Percentiles rank a stretch among this genome's conserved stretches.
Evolutionary conservation across 1,140 invertebrate genomes (phyloP).

Genomic region (Polypedilum vanderplanki): DNA sequence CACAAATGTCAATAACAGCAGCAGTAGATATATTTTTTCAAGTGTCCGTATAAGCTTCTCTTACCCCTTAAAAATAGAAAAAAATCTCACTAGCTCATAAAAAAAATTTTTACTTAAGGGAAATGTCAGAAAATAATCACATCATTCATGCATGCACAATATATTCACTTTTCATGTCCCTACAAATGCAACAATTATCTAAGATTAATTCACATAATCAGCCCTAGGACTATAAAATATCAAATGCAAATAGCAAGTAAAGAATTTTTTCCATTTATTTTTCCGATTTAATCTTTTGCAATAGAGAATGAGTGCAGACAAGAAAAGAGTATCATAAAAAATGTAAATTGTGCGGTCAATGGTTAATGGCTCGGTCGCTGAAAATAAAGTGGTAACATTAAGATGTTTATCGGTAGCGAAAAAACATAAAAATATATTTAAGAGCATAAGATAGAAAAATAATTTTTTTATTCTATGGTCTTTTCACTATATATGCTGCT

Average conservation of each 20-base stretch:
- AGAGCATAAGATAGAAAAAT: too few relatives aligned
- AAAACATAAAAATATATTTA: not conserved
- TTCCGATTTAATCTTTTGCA: not conserved
- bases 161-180: not conserved
- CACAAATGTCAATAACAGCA: too few relatives aligned
- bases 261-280: not conserved
- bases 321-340: conserved; percentile 6
- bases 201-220: conserved; percentile 9
- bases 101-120: too few relatives aligned
- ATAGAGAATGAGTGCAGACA: not conserved
- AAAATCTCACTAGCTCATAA: too few relatives aligned
- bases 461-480: too few relatives aligned
- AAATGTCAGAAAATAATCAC: conserved; percentile 4
- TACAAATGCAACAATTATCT: conserved; percentile 22
- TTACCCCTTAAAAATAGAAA: too few relatives aligned
- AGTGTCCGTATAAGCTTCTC: too few relatives aligned
- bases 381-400: conserved; percentile 5
- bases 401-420: conserved; percentile 3
- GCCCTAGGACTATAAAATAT: not conserved
- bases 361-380: not conserved
- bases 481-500: too few relatives aligned
- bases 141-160: not conserved
- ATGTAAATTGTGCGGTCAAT: conserved; percentile 26
- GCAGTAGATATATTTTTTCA: too few relatives aligned
- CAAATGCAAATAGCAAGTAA: conserved; percentile 3